Percentiles rank a stretch among this genome's conserved stretches.
Evolutionary conservation across 2,113 vertebrate species (phyloP).

Genomic region (Oriolus oriolus): DNA sequence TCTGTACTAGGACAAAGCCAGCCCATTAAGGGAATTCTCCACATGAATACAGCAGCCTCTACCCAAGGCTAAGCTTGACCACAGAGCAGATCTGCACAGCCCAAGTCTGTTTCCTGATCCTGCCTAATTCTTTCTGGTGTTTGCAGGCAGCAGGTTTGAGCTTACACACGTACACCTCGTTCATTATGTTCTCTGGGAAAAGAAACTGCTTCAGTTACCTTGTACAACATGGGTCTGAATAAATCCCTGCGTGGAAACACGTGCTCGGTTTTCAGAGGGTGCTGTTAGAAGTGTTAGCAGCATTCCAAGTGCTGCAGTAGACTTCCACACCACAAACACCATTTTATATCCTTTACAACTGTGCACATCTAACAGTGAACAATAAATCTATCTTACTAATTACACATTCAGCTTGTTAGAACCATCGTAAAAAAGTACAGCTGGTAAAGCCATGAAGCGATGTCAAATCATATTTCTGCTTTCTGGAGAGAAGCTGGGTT

Average conservation of each 20-base stretch:
- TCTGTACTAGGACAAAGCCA: background rate
- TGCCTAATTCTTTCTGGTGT: background rate
- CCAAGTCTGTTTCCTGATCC: background rate
- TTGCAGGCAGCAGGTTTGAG: background rate
- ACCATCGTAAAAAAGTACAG: slow-evolving; percentile 68
- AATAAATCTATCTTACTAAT: slow-evolving; percentile 78
- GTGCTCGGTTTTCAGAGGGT: slow-evolving; percentile 33
- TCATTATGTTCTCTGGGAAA: background rate
- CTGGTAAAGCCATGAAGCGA: slow-evolving; percentile 76
- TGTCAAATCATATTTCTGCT: slow-evolving; percentile 72
- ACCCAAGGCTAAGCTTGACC: background rate
- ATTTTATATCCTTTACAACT: slow-evolving; percentile 64
- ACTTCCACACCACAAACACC: slow-evolving; percentile 73
- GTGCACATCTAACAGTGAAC: slow-evolving; percentile 54
- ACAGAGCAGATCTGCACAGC: background rate
- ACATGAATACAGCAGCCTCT: background rate
- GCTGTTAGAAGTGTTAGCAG: slow-evolving; percentile 60
- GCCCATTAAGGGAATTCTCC: background rate
- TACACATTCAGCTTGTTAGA: slow-evolving; percentile 71
- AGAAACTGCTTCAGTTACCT: background rate
- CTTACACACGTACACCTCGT: background rate
- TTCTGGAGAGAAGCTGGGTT: slow-evolving; percentile 63
- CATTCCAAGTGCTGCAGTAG: slow-evolving; percentile 57
- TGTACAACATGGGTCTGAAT: background rate
- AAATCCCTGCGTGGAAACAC: background rate